These are phyloP conservation scores for Bombus sibiricus DNA, from an alignment of 1,140 invertebrate genomes.

Conservation along the genomic window DNA sequence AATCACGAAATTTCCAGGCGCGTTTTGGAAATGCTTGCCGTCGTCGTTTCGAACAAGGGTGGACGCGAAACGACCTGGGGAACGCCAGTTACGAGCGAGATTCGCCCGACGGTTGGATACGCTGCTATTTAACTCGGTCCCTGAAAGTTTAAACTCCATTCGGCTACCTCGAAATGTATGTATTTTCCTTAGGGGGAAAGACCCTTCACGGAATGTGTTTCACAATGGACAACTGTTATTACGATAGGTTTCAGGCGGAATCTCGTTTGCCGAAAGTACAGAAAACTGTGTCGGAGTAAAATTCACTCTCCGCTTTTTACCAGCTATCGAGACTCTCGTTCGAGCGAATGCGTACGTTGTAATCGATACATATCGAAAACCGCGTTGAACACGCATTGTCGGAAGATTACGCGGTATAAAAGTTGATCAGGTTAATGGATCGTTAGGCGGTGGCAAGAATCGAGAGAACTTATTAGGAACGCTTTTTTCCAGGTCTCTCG, in stretches of 20 bases:
- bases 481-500: neutral
- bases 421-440: conserved; percentile 24
- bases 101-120: neutral
- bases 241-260: neutral
- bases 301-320: neutral
- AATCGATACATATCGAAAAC: no score
- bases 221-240: neutral
- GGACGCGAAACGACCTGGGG: neutral
- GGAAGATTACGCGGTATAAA: conserved; percentile 7
- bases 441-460: neutral
- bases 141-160: neutral
- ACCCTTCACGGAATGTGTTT: neutral
- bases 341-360: no score
- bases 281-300: neutral
- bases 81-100: neutral
- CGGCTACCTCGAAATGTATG: neutral
- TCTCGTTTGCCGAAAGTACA: neutral
- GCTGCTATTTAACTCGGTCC: neutral
- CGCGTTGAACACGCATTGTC: neutral
- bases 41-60: neutral
- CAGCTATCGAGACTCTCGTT: neutral
- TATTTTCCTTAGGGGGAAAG: neutral
- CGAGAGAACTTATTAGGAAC: conserved; percentile 35
- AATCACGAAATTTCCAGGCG: conserved; percentile 20
- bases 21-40: neutral